phyloP scores from a whole-genome alignment of 2,888 invertebrate genomes.

The Imbricaverruca yamaguchii region DNA sequence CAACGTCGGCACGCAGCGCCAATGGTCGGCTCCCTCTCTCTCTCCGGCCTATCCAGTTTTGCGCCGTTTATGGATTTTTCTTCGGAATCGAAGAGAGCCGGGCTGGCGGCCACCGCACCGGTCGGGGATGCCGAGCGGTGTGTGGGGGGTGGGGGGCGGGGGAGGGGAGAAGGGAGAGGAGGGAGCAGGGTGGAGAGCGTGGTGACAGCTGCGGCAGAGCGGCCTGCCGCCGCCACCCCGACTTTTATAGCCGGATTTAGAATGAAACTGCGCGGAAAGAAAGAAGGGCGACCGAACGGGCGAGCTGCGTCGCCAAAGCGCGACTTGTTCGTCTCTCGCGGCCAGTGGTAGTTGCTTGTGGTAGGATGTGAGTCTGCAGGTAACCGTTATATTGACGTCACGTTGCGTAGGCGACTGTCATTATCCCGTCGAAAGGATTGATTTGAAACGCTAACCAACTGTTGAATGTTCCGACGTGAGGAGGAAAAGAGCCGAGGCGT shows the following conservation, averaged over 20 bases:
- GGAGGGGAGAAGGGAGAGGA: background rate
- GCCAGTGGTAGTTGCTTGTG: too few relatives aligned
- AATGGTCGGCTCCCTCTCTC: background rate
- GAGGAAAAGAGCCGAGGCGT: too few relatives aligned
- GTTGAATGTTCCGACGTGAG: too few relatives aligned
- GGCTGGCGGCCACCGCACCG: background rate
- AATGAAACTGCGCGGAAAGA: slow-evolving; percentile 1
- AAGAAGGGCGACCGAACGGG: background rate
- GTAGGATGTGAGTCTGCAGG: too few relatives aligned
- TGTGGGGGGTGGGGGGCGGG: too few relatives aligned
- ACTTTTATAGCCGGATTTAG: background rate
- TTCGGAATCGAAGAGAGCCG: slow-evolving; percentile 13
- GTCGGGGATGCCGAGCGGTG: background rate
- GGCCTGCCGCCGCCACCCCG: background rate
- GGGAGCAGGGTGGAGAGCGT: background rate
- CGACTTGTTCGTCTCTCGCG: too few relatives aligned
- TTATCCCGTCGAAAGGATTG: too few relatives aligned
- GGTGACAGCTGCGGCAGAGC: background rate
- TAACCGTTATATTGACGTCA: too few relatives aligned
- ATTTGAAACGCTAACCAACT: too few relatives aligned
- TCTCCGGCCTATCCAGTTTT: background rate
- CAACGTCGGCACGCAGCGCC: slow-evolving; percentile 15
- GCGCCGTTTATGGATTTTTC: slow-evolving; percentile 18
- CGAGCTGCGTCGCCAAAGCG: too few relatives aligned
- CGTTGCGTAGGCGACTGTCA: too few relatives aligned